A percentile compares a stretch with the other conserved stretches of the same genome.
Conservation (phyloP, 2,113 vertebrate genomes). For the Podocnemis expansa region DNA sequence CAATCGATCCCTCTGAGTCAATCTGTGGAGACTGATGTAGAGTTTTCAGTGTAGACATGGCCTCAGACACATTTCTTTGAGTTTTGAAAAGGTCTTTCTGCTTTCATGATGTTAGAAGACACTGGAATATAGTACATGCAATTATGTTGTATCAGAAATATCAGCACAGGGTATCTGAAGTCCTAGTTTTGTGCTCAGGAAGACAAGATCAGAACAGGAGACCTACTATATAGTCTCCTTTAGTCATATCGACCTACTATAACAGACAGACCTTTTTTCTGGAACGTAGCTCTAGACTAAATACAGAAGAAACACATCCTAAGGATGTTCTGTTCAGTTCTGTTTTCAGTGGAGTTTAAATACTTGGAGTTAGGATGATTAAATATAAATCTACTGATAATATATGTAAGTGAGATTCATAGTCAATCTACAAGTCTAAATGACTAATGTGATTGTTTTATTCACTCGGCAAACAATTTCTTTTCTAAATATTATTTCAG, state of each 20-base stretch:
- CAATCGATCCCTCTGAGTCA: too few relatives aligned
- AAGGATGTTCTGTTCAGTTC: conserved; percentile 32
- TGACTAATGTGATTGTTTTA: conserved; percentile 55
- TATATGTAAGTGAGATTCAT: conserved; percentile 60
- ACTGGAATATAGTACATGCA: neutral
- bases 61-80: neutral
- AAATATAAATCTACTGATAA: conserved; percentile 62
- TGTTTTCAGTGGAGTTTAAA: conserved; percentile 57
- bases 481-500: conserved; percentile 57
- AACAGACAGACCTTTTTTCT: conserved; percentile 24
- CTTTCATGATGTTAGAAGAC: neutral
- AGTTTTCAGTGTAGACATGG: too few relatives aligned
- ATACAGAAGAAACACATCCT: conserved; percentile 61
- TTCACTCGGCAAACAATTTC: conserved; percentile 70
- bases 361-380: conserved; percentile 47
- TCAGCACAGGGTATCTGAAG: neutral
- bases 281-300: conserved; percentile 40
- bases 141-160: rapidly evolving
- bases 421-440: conserved; percentile 57
- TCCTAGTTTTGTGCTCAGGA: neutral
- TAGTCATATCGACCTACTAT: neutral
- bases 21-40: too few relatives aligned
- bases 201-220: neutral
- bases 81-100: neutral
- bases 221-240: too few relatives aligned